Base-by-base conservation (phyloP, 1,140 invertebrate genomes). In the Pseudomyrmex sp. region DNA sequence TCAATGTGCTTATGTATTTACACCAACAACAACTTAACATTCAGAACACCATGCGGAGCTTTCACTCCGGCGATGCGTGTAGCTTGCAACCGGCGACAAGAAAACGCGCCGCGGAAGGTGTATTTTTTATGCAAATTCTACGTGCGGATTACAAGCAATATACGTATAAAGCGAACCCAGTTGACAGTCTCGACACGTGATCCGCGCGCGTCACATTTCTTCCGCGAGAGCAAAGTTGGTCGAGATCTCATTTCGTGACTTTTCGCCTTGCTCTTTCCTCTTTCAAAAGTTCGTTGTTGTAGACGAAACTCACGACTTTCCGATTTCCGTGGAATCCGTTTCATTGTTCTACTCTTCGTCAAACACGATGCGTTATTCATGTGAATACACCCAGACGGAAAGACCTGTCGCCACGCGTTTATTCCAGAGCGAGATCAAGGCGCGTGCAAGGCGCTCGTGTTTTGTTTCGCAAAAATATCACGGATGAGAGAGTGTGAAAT, bases 241-340 rank as follows among this genome's bases (percentile, higher is more conserved):
- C 83, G 69, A 82, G 69, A 82, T 85, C 74, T 82, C 69, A 73
- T 85, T 85, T 66, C 9, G 35, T 35, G 35, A 35, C 35, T 35
- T 35, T 7, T 62, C 83, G 26, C 20, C 46, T 23, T 35, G 35
- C 5, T 35, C 35, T 35, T 35, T 35, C 5, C 35, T 35, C 35
- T 35, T 35, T 35, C 4, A 18, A 18, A 35, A 35, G 5, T 7
- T 35, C 35, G 5, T 48, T 48, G 20, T 48, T 26, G 35, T 46
- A 65, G 52, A 76, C n/a, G 46, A 77, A 18, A 70, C 52, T n/a
- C 52, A 10, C 9, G 62, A 12, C 52, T 58, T 76, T 65, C 75
- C 18, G 62, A 68, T 77, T 52, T 56, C 12, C 15, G 44, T 44
- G 66, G 7, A 15, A 44, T 26, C 15, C 20, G 52, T 15, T 5